Conservation (phyloP, 1,140 invertebrate species). For the Cataglyphis hispanica region DNA sequence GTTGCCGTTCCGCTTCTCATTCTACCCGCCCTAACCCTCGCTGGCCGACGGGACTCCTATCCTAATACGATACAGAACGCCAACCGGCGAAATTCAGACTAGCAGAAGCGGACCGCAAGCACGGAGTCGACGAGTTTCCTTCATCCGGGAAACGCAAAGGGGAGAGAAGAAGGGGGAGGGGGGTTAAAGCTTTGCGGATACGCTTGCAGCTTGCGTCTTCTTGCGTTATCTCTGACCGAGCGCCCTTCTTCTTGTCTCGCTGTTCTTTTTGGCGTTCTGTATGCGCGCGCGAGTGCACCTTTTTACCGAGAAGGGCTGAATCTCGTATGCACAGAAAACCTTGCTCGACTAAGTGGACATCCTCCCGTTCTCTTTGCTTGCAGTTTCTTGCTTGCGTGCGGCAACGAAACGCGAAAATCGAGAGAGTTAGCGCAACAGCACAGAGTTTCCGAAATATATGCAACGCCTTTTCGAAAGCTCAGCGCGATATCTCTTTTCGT, state of each 20-base stretch:
- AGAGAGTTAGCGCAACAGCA: neutral
- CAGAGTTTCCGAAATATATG: neutral
- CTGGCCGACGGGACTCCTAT: slow-evolving; percentile 56
- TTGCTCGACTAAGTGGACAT: neutral
- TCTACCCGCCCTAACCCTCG: slow-evolving; percentile 24
- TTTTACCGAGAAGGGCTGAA: neutral
- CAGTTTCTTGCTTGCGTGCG: neutral
- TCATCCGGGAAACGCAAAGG: neutral
- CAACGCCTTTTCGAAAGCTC: neutral
- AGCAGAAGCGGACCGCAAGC: slow-evolving; percentile 61
- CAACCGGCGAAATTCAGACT: slow-evolving; percentile 61
- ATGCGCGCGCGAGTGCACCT: slow-evolving; percentile 4
- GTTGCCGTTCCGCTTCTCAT: slow-evolving; percentile 38
- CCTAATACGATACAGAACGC: slow-evolving; percentile 57
- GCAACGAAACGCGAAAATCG: neutral
- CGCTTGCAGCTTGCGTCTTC: slow-evolving; percentile 60
- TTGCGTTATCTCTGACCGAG: slow-evolving; percentile 50
- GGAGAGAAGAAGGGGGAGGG: neutral
- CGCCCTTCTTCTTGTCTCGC: neutral
- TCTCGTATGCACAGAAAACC: slow-evolving; percentile 16
- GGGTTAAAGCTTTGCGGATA: slow-evolving; percentile 23
- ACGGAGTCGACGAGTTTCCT: slow-evolving; percentile 39
- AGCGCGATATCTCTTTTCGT: slow-evolving; percentile 7
- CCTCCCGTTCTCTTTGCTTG: neutral
- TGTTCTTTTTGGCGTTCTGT: slow-evolving; percentile 11